phyloP scores from a whole-genome alignment of 1,140 invertebrate species.

The Sarcophaga bullata region DNA sequence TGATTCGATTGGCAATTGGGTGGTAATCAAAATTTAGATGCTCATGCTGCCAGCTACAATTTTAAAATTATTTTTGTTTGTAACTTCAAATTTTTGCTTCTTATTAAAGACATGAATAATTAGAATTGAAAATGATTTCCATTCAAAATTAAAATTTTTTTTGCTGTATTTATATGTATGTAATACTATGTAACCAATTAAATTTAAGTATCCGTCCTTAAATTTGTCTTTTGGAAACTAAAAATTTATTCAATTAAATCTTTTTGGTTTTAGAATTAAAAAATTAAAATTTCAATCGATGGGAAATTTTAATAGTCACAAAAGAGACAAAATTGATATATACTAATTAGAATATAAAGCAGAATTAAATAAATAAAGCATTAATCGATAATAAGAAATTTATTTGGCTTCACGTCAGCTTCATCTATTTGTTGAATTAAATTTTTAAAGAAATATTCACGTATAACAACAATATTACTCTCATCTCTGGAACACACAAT shows the following conservation, averaged over 20 bases:
- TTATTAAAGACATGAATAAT: too few relatives aligned
- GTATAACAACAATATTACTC: background rate
- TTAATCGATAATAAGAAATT: background rate
- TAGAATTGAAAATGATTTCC: background rate
- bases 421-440: background rate
- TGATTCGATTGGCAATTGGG: too few relatives aligned
- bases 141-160: background rate
- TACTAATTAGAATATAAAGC: background rate
- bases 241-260: background rate
- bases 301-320: too few relatives aligned
- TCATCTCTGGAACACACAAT: too few relatives aligned
- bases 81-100: too few relatives aligned
- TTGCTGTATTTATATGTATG: background rate
- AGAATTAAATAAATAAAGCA: background rate
- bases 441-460: too few relatives aligned
- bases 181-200: background rate
- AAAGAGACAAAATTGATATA: background rate
- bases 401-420: background rate
- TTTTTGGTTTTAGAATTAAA: too few relatives aligned
- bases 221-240: conserved; percentile 38
- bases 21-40: too few relatives aligned
- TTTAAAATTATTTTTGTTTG: too few relatives aligned
- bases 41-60: too few relatives aligned
- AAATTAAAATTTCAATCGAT: too few relatives aligned
- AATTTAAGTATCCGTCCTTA: background rate